phyloP scores from a whole-genome alignment of 2,888 invertebrate species.

The Zygothrica quintamaculata region DNA sequence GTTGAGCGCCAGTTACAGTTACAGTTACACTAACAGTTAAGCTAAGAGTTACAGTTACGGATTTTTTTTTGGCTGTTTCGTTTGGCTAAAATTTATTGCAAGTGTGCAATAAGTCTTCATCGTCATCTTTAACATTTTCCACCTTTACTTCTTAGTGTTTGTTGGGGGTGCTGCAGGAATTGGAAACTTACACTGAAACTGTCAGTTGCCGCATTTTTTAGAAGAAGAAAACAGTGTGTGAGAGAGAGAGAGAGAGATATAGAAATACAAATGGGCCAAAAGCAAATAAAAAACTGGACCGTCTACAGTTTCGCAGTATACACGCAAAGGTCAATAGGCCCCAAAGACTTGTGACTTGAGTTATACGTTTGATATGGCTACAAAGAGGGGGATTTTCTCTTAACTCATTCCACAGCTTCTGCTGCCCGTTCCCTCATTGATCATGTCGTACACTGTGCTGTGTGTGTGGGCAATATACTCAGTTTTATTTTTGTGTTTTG shows the following conservation, averaged over 20 bases:
- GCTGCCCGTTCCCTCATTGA: neutral
- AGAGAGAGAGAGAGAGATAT: neutral
- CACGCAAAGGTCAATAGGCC: constrained; percentile 56
- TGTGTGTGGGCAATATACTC: constrained; percentile 73
- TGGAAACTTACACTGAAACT: constrained; percentile 61
- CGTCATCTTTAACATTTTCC: too few species aligned
- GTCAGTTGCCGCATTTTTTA: constrained; percentile 57
- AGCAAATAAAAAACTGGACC: constrained; percentile 73
- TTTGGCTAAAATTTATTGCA: constrained; percentile 65
- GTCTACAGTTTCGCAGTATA: constrained; percentile 53
- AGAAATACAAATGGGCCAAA: constrained; percentile 65
- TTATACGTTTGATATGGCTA: neutral
- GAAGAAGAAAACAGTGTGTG: neutral
- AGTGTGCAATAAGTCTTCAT: constrained; percentile 69
- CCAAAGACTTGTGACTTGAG: constrained; percentile 25
- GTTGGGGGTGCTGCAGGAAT: too few species aligned
- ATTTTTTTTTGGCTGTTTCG: constrained; percentile 50
- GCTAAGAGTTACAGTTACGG: constrained; percentile 45
- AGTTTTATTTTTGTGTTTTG: too few species aligned
- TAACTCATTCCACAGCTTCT: too few species aligned
- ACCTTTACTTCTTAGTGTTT: too few species aligned
- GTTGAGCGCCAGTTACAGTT: constrained; percentile 50
- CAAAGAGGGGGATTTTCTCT: neutral
- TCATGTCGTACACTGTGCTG: neutral
- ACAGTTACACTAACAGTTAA: constrained; percentile 53